Conservation (phyloP, 2,888 invertebrate genomes). For the Scaptomyza polygonia region DNA sequence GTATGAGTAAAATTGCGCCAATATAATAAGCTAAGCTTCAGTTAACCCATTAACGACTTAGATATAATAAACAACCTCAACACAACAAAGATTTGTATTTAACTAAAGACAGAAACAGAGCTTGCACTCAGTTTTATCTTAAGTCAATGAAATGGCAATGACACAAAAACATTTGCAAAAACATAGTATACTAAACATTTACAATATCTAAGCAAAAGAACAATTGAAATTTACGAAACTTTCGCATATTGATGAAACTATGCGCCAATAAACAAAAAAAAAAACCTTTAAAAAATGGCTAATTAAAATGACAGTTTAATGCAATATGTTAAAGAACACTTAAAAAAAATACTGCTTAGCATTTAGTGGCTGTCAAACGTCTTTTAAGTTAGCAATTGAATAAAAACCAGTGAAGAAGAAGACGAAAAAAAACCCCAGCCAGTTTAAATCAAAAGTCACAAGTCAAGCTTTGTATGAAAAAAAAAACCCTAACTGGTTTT, state of each 20-base stretch:
- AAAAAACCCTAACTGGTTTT: constrained; percentile 56
- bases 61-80: too few relatives aligned
- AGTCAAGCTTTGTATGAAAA: constrained; percentile 54
- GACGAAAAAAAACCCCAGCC: constrained; percentile 23
- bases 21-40: too few relatives aligned
- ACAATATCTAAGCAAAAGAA: constrained; percentile 1
- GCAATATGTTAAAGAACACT: not conserved
- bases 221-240: not conserved
- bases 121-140: not conserved
- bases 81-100: not conserved
- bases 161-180: constrained; percentile 29
- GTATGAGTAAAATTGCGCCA: too few relatives aligned
- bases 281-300: not conserved
- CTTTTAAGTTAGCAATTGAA: constrained; percentile 10
- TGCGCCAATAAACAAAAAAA: not conserved
- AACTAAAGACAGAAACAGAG: not conserved
- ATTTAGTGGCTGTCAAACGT: constrained; percentile 3
- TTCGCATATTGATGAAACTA: constrained; percentile 10
- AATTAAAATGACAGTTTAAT: not conserved
- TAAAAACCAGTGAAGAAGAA: not conserved
- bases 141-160: constrained; percentile 37
- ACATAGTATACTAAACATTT: too few relatives aligned
- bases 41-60: too few relatives aligned
- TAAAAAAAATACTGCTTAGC: not conserved
- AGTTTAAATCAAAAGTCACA: constrained; percentile 49